phyloP scores from a whole-genome alignment of 2,797 vertebrate species.

The Dromococcyx pavoninus region DNA sequence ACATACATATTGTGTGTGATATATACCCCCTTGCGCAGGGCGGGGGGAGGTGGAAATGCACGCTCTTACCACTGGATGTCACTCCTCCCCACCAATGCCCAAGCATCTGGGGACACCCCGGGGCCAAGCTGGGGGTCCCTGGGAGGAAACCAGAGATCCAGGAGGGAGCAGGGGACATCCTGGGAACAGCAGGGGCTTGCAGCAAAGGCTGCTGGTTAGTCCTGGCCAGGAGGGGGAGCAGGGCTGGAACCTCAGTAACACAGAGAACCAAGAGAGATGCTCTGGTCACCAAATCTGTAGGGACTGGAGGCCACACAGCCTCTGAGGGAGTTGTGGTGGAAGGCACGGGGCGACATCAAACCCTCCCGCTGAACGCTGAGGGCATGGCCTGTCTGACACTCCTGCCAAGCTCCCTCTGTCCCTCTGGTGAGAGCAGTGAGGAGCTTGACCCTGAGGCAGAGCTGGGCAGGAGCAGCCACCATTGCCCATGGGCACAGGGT shows the following conservation, averaged over 20 bases:
- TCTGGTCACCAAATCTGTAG: not conserved
- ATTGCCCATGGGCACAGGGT: not conserved
- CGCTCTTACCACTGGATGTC: conserved; percentile 69
- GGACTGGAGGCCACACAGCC: not conserved
- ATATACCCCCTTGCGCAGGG: conserved; percentile 46
- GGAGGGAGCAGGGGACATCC: not conserved
- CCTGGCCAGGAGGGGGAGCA: not conserved
- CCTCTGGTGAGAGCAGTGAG: not conserved
- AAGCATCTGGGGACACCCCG: not conserved
- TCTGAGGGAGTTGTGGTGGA: not conserved
- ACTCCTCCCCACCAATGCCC: conserved; percentile 6
- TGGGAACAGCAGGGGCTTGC: not conserved
- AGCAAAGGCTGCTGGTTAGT: not conserved
- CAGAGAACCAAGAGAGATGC: not conserved
- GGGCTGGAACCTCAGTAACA: not conserved
- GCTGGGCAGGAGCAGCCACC: not conserved
- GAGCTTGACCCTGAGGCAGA: not conserved
- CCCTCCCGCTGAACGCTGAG: not conserved
- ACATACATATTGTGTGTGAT: conserved; percentile 67
- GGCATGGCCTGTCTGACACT: not conserved
- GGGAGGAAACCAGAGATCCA: not conserved
- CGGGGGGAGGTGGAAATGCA: conserved; percentile 62
- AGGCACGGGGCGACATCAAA: not conserved
- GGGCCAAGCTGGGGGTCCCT: not conserved
- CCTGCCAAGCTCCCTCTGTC: not conserved